Conservation (phyloP, 2,888 invertebrate genomes). For the Tiliacea citrago region DNA sequence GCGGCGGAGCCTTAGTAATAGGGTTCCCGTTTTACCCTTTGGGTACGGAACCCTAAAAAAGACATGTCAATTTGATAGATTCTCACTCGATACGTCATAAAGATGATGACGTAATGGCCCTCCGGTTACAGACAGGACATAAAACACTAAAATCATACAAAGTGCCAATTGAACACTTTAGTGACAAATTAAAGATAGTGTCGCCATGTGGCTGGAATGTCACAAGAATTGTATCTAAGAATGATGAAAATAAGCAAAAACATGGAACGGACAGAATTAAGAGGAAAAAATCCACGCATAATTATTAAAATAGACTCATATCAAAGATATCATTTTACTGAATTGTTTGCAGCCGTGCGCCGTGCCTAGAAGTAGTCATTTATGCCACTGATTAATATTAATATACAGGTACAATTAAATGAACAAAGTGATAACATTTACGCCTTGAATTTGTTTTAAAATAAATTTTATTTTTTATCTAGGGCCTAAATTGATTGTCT, state of each 20-base stretch:
- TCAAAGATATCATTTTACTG: not conserved
- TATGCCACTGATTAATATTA: not conserved
- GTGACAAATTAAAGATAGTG: slow-evolving; percentile 12
- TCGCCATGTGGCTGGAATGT: slow-evolving; percentile 1
- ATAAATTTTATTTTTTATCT: not conserved
- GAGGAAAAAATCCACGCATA: not conserved
- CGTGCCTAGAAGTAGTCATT: not conserved
- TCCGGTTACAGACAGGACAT: slow-evolving; percentile 15
- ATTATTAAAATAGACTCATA: not conserved
- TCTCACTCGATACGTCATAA: not conserved
- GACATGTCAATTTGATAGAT: not conserved
- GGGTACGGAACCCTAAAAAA: too few relatives aligned
- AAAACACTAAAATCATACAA: slow-evolving; percentile 22
- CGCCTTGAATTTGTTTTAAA: too few relatives aligned
- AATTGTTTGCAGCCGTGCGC: not conserved
- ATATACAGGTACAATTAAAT: slow-evolving; percentile 22
- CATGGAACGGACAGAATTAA: not conserved
- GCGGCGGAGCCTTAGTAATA: too few relatives aligned
- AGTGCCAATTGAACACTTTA: slow-evolving; percentile 19
- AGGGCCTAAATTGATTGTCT: fast-evolving
- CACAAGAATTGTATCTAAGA: not conserved
- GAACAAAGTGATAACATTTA: slow-evolving; percentile 20
- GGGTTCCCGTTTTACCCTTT: too few relatives aligned
- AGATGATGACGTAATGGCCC: not conserved
- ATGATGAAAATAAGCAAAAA: not conserved